Percentiles rank a stretch among this genome's conserved stretches.
phyloP scores from a whole-genome alignment of 2,113 vertebrate species.

The Noturus placidus region DNA sequence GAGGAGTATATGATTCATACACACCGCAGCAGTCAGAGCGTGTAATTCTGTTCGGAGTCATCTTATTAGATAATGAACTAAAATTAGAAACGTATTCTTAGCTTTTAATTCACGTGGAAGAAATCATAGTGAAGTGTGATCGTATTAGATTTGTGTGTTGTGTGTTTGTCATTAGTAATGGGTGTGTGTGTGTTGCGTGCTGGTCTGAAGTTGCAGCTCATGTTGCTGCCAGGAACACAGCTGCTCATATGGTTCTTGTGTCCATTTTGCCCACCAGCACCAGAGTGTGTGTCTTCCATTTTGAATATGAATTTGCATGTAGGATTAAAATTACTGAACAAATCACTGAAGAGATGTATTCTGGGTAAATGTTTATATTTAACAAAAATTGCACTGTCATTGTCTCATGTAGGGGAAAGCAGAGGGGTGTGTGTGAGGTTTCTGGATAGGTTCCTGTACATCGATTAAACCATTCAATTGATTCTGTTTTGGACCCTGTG shows the following conservation, averaged over 20 bases:
- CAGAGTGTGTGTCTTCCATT: background rate
- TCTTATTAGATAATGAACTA: no score
- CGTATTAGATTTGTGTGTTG: background rate
- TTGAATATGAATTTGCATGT: background rate
- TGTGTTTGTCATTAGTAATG: background rate
- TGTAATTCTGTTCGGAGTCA: background rate
- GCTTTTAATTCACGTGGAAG: background rate
- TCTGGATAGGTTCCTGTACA: background rate
- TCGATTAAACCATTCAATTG: background rate
- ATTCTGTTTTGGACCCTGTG: background rate
- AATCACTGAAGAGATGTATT: slow-evolving; percentile 1
- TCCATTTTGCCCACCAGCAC: slow-evolving; percentile 5
- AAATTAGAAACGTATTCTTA: background rate
- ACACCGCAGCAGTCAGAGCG: background rate
- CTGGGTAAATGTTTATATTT: background rate
- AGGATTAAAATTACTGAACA: background rate
- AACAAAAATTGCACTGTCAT: slow-evolving; percentile 4
- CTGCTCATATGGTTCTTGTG: slow-evolving; percentile 8
- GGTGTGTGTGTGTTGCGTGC: background rate
- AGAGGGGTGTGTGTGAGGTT: no score
- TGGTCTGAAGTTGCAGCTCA: slow-evolving; percentile 28
- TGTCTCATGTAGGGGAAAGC: background rate
- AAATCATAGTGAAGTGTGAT: background rate
- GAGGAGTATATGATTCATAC: background rate
- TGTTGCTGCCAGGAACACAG: slow-evolving; percentile 23